Conservation (phyloP, 2,113 vertebrate genomes). For the Chloebia gouldiae region DNA sequence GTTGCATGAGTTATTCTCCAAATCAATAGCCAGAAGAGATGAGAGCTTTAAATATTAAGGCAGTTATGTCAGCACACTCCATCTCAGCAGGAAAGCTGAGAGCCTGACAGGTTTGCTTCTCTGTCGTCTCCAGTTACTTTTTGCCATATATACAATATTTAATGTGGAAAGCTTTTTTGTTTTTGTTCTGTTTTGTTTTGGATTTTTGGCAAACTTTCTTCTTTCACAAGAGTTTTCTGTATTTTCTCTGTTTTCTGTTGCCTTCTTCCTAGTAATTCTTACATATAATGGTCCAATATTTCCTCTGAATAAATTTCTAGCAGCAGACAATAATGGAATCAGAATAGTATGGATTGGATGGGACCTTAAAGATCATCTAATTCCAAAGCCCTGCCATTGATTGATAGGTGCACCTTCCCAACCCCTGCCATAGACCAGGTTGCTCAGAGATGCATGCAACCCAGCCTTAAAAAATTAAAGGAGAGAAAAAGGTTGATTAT, state of each 20-base stretch:
- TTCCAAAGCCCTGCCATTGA: neutral
- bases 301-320: neutral
- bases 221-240: neutral
- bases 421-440: neutral
- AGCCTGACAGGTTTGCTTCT: neutral
- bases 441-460: neutral
- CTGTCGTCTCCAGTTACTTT: neutral
- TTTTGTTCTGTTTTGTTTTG: neutral
- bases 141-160: neutral
- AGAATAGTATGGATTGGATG: neutral
- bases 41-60: conserved; percentile 38
- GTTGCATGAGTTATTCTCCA: conserved; percentile 8
- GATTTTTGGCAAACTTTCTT: neutral
- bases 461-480: neutral
- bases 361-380: neutral
- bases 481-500: too few species aligned
- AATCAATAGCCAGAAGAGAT: conserved; percentile 45
- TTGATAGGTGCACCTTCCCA: neutral
- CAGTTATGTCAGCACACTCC: neutral
- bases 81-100: neutral
- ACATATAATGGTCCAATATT: neutral
- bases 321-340: neutral
- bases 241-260: neutral
- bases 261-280: neutral
- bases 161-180: accelerated